Evolutionary conservation across 2,113 vertebrate genomes (phyloP).

Genomic region (Periophthalmodon schlosseri): DNA sequence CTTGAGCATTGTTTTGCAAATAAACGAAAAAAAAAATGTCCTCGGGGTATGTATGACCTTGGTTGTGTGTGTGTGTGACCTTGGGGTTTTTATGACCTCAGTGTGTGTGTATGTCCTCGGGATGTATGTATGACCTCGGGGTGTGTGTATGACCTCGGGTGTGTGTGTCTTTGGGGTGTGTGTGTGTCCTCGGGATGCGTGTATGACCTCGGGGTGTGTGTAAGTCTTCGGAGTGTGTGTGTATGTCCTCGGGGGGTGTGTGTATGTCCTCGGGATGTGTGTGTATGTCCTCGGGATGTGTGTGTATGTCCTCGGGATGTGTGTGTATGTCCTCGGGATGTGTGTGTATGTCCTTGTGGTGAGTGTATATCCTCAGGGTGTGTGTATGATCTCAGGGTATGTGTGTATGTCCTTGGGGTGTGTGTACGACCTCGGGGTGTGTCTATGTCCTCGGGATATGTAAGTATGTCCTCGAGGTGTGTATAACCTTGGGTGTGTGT

Average conservation of each 20-base stretch:
- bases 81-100: slow-evolving; percentile 94
- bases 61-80: slow-evolving; percentile 94
- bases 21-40: no score
- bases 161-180: no score
- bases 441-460: slow-evolving; percentile 90
- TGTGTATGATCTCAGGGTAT: slow-evolving; percentile 91
- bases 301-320: no score
- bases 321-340: no score
- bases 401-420: slow-evolving; percentile 97
- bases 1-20: no score
- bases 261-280: slow-evolving; percentile 94
- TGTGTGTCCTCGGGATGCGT: no score
- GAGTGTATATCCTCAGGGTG: slow-evolving; percentile 91
- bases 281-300: slow-evolving; percentile 96
- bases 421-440: slow-evolving; percentile 94
- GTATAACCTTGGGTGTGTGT: no score
- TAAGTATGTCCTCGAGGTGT: no score
- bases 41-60: slow-evolving; percentile 89
- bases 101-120: slow-evolving; percentile 87
- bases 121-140: slow-evolving; percentile 97
- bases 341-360: slow-evolving; percentile 95
- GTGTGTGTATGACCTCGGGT: no score
- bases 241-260: slow-evolving; percentile 95
- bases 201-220: slow-evolving; percentile 77
- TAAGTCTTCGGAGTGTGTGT: slow-evolving; percentile 97